A percentile compares a stretch with the other conserved stretches of the same genome.
Conservation (phyloP, 30 jellyfish, hydroid and myxozoan species). For the Turritopsis dohrnii region DNA sequence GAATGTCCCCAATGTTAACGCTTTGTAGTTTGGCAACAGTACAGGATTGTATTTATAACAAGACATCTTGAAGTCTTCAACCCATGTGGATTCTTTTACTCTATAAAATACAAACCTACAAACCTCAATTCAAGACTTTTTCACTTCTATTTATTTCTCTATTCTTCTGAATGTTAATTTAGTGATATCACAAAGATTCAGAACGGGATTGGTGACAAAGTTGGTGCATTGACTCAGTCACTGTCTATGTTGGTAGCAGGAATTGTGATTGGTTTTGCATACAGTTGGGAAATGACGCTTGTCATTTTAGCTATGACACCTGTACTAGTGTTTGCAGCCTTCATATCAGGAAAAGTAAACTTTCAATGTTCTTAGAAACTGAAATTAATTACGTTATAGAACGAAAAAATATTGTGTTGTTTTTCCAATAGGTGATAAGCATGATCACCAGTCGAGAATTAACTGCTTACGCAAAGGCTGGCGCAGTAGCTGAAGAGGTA, state of each 20-base stretch:
- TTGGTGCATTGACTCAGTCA: slow-evolving; percentile 55
- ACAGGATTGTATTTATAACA: too few relatives aligned
- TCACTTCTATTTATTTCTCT: not conserved
- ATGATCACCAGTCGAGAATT: slow-evolving; percentile 60
- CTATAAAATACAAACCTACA: too few relatives aligned
- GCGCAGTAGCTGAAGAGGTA: slow-evolving; percentile 67
- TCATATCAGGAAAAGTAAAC: slow-evolving; percentile 52
- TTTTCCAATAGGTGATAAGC: slow-evolving; percentile 41
- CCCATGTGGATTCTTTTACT: too few relatives aligned
- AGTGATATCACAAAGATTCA: slow-evolving; percentile 70
- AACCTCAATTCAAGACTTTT: too few relatives aligned
- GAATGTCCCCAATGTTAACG: too few relatives aligned
- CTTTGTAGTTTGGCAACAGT: too few relatives aligned
- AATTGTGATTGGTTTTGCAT: slow-evolving; percentile 51
- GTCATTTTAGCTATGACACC: slow-evolving; percentile 65
- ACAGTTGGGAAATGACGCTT: slow-evolving; percentile 65
- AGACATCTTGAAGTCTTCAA: too few relatives aligned
- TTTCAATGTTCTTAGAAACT: not conserved
- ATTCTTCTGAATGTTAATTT: not conserved
- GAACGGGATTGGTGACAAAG: slow-evolving; percentile 76
- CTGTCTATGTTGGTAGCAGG: slow-evolving; percentile 65
- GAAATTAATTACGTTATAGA: not conserved
- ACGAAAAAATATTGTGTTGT: not conserved
- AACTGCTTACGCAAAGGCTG: slow-evolving; percentile 85
- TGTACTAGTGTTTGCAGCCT: slow-evolving; percentile 43